Base-by-base conservation (phyloP, 2,888 invertebrate genomes). In the Stomorhina lunata region DNA sequence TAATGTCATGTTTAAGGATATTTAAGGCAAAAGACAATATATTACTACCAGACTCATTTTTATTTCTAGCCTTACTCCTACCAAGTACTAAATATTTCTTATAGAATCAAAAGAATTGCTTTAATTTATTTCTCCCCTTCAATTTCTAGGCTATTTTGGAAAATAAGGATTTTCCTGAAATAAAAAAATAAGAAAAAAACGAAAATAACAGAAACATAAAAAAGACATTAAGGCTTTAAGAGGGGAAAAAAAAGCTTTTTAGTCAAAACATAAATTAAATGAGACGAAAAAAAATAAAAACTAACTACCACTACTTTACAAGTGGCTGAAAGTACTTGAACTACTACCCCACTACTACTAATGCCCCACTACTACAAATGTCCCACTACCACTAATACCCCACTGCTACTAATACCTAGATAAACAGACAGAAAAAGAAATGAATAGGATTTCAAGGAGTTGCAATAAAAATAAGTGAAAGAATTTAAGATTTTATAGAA, bases 261-360 rank as follows among this genome's bases (percentile, higher is more conserved):
- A 34, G 25, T 55, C 55, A 43, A 25, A 55, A 77, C 77, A 77
- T 77, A 77, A 81, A 72, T 81, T 81, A 77, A 73, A 40, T 27
- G 17, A 61, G 17, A 22, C 27, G 40, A 27, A 43, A 43, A 17
- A 50, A 25, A 57, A 55, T 65, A 37, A 69, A 61, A 69, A 32
- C 69, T n/a, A 55, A 50, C 59, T 71, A 34, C 63, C 63, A 55
- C 69, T 59, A 37, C 10, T 68, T 63, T 4, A 34, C 32, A 17
- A 50, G 34, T 34, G 45, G 17, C 12, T 20, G 1, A n/a, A n/a
- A 2, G 12, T 2, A 27, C 25, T 34, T 45, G 25, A 5, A 17
- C 7, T 27, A 12, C 2, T 15, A 43, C 1, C 25, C 45, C 55
- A 66, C 75, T 27, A 20, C 12, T 32, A 32, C n/a, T n/a, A n/a